A percentile compares a stretch with the other conserved stretches of the same genome.
phyloP scores from a whole-genome alignment of 2,797 vertebrate species.

The Scarus forsteni region DNA sequence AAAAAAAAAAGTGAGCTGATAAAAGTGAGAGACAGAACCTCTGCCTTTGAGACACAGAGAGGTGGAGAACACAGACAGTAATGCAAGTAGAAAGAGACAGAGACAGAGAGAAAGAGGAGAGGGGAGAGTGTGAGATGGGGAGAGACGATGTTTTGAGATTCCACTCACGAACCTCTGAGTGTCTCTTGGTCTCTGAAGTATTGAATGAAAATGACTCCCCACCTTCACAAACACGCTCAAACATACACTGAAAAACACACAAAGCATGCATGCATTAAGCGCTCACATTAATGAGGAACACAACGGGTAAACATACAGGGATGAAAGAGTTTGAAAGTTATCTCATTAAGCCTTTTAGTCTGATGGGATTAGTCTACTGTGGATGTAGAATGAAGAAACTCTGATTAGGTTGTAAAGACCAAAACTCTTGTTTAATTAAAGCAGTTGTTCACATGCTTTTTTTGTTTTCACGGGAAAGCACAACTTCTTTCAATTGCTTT shows the following conservation, averaged over 20 bases:
- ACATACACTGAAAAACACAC: constrained; percentile 25
- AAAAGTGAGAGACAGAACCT: constrained; percentile 18
- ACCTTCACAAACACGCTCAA: constrained; percentile 48
- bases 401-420: constrained; percentile 64
- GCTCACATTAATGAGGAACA: constrained; percentile 44
- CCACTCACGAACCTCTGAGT: constrained; percentile 74
- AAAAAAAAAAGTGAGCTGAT: constrained; percentile 17
- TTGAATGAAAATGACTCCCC: constrained; percentile 77
- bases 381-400: constrained; percentile 52
- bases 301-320: constrained; percentile 63
- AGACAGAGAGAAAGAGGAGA: constrained; percentile 22
- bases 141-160: constrained; percentile 74
- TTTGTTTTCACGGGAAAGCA: constrained; percentile 21
- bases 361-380: constrained; percentile 69
- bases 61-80: constrained; percentile 40
- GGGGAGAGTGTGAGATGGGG: neutral
- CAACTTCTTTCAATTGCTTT: neutral
- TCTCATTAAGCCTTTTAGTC: constrained; percentile 70
- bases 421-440: constrained; percentile 37
- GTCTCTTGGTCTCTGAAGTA: constrained; percentile 77
- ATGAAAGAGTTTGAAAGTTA: constrained; percentile 65
- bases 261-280: constrained; percentile 30
- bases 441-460: constrained; percentile 28
- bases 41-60: constrained; percentile 25
- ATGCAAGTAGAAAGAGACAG: constrained; percentile 30